Percentiles rank a stretch among this genome's conserved stretches.
Conservation (phyloP, 23 tunicate species). For the Phallusia fumigata region DNA sequence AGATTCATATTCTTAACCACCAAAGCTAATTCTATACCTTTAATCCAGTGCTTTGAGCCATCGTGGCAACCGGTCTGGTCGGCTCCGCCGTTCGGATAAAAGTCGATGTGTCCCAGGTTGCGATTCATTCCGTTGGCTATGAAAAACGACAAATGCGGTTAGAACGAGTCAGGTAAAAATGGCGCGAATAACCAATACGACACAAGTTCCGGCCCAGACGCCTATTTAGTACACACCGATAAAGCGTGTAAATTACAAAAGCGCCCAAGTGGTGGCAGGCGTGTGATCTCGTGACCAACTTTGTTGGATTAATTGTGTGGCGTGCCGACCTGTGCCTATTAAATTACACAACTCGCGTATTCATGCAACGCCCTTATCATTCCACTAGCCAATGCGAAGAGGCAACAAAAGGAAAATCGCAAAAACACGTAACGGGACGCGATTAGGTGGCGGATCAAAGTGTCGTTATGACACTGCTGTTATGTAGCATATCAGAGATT, state of each 20-base stretch:
- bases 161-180: neutral
- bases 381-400: neutral
- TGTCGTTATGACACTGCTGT: neutral
- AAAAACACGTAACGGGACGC: neutral
- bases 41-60: conserved; percentile 32
- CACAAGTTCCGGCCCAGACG: neutral
- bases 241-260: neutral
- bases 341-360: neutral
- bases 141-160: neutral
- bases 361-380: neutral
- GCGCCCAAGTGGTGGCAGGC: neutral
- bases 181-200: neutral
- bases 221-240: neutral
- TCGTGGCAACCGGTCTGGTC: conserved; percentile 78
- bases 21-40: conserved; percentile 15
- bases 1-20: neutral
- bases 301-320: neutral
- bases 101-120: conserved; percentile 84
- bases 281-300: neutral
- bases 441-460: neutral
- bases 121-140: conserved; percentile 86
- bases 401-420: neutral
- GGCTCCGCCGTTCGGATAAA: conserved; percentile 86
- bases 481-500: too few relatives aligned
- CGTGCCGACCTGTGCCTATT: neutral